Base-by-base conservation (phyloP, 1,140 invertebrate genomes). In the Acromyrmex echinatior region DNA sequence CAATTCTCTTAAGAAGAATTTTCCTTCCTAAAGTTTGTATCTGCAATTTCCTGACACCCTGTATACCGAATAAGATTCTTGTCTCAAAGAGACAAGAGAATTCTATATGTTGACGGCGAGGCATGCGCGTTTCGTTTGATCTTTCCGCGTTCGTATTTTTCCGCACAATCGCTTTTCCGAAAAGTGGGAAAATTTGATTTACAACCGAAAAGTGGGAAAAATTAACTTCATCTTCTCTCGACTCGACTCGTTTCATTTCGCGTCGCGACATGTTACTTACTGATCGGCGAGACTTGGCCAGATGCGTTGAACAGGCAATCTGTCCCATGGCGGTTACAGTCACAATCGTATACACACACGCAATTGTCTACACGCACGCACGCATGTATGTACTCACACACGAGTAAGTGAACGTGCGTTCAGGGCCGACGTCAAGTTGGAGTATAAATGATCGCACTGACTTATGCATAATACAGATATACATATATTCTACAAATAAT, bases 81-180 rank as follows among this genome's bases (percentile, higher is more conserved):
- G 9, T 9, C 14, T 10, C 18, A 16, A 45, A 62, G 35, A 62
- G 60, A 62, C n/a, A 77, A n/a, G 35, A 45, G 74, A 77, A 77
- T 77, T 56, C 21, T 7, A 60, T 56, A 25, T 25, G 35, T 4
- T 14, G 35, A 39, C 51, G 31, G 7, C 16, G 35, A 45, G 10
- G 21, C 6, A 45, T 7, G 31, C 31, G 31, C 12, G 31, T 28
- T 18, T 45, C 51, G 5, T 35, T 5, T 76, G n/a, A 53, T 16
- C n/a, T 62, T 39, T 76, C 5, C 31, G 49, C 73, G 21, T 31
- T 76, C 31, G 31, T 53, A 71, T 74, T 74, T 35, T 74, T n/a
- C 4, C 16, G 14, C 70, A 16, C 14, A 2, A 73, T 73, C 53
- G n/a, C 4, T 77, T 77, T 62, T 56, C 25, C 71, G 25, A 1